Percentiles rank a stretch among this genome's conserved stretches.
Evolutionary conservation across 2,113 vertebrate genomes (phyloP).

Genomic region (Stomatorhinus ivindoensis): DNA sequence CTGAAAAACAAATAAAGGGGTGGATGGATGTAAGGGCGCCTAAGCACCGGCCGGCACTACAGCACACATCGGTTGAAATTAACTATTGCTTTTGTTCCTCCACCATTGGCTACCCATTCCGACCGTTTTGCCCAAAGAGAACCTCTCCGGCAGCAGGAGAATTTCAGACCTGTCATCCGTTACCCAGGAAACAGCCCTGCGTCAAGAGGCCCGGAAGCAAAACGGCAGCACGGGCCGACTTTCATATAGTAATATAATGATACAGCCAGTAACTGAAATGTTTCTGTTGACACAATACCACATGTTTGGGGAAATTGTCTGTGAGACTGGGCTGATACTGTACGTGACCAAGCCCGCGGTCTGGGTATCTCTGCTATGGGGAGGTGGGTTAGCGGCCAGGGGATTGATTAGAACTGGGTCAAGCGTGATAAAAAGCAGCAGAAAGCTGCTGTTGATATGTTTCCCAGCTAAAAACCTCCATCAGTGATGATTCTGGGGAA

Average conservation of each 20-base stretch:
- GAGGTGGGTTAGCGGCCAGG: background rate
- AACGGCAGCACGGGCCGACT: background rate
- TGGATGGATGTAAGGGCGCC: background rate
- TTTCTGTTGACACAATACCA: background rate
- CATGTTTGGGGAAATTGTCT: constrained; percentile 5
- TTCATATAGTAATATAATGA: background rate
- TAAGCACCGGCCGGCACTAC: background rate
- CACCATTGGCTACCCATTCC: background rate
- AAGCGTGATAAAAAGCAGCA: background rate
- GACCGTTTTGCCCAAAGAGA: background rate
- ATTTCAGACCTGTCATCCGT: background rate
- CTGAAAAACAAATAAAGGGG: background rate
- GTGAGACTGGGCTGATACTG: background rate
- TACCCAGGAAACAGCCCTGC: background rate
- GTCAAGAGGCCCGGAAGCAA: background rate
- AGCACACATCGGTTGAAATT: background rate
- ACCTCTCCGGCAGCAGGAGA: background rate
- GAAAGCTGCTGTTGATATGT: background rate
- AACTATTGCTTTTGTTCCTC: background rate
- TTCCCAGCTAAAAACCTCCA: background rate
- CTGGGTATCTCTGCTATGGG: background rate
- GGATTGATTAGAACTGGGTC: background rate
- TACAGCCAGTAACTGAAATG: background rate
- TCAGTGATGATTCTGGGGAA: background rate
- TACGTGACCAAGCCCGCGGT: background rate